Base-by-base conservation (phyloP, 2,113 vertebrate genomes). In the Acrocephalus arundinaceus region DNA sequence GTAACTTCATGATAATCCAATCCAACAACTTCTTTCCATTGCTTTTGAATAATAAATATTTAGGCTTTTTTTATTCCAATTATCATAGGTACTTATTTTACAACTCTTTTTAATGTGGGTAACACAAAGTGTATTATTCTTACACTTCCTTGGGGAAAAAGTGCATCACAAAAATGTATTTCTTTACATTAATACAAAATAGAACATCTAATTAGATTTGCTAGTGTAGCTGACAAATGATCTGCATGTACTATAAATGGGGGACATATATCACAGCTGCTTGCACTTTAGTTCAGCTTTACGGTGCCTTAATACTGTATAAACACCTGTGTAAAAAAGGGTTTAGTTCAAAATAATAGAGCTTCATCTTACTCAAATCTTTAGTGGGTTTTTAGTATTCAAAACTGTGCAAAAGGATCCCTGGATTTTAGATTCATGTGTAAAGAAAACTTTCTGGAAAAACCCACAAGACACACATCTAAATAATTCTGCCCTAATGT, bases 181-280 rank as follows among this genome's bases (percentile, higher is more conserved):
- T 59, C 27, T 59, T 90, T 59, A 43, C 25, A 20, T 67, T 68
- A 85, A 67, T 30, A 48, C 13, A 72, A 86, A 74, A 1, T 6
- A 66, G 63, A 35, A 39, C 37, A 74, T 83, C 68, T 91, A 94
- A 93, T 93, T 75, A 88, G 75, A 51, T 92, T 91, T 94, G 43
- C 30, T 73, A 71, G 23, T 7, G 4, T 70, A 30, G 11, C 63
- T 65, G 67, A 49, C 10, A 77, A 90, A 93, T 67, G 27, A 37
- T 59, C 80, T 87, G 24, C 41, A 33, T 30, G 31, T 59, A 9
- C 55, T 70, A 17, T 85, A 92, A 96, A 48, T 39, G 24, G 51
- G 13, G 11, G 37, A 48, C 31, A 22, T 93, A 61, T 24, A 66
- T 91, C 70, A 77, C 45, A 22, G 55, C 48, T 59, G 19, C 37